Evolutionary conservation across 2,888 invertebrate species (phyloP).

Genomic region (Drosophila neutralis): DNA sequence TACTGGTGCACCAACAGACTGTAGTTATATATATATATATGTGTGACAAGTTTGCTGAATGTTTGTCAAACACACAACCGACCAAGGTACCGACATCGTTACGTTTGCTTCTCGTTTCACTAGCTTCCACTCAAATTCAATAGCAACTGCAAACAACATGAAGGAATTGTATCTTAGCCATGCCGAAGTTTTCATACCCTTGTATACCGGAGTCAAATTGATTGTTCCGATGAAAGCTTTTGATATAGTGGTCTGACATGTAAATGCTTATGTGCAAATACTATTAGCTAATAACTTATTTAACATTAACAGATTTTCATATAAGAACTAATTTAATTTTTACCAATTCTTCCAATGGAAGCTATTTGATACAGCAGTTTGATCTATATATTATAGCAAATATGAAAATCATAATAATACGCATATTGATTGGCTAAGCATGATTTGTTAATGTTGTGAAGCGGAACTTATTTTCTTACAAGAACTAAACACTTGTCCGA

Average conservation of each 20-base stretch:
- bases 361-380: background rate
- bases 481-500: background rate
- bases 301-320: background rate
- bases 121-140: slow-evolving; percentile 50
- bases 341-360: background rate
- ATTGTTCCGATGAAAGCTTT: background rate
- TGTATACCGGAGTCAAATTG: background rate
- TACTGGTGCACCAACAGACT: slow-evolving; percentile 9
- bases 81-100: slow-evolving; percentile 11
- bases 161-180: background rate
- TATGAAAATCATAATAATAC: background rate
- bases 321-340: background rate
- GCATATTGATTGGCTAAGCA: background rate
- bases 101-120: slow-evolving; percentile 42
- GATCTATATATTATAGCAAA: background rate
- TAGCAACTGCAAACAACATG: slow-evolving; percentile 26
- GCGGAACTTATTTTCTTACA: background rate
- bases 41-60: slow-evolving; percentile 35
- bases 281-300: background rate
- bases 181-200: background rate
- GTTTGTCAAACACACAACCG: slow-evolving; percentile 49
- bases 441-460: background rate
- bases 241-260: background rate
- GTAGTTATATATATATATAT: background rate
- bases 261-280: background rate